These are phyloP conservation scores for Crossoptilon crossoptilon DNA, from an alignment of 2,797 vertebrate genomes.

Conservation along the genomic window DNA sequence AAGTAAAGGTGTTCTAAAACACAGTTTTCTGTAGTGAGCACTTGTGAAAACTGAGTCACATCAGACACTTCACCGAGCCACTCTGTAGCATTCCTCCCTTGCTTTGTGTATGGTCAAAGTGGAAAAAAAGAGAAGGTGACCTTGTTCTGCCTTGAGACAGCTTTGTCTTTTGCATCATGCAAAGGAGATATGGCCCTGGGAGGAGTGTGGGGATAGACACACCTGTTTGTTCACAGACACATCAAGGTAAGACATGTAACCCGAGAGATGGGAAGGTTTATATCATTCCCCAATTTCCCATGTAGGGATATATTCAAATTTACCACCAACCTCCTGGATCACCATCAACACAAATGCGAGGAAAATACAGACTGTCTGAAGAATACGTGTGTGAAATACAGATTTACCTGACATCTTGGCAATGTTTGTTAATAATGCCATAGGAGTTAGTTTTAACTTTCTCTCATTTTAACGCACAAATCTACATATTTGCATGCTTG, in stretches of 20 bases:
- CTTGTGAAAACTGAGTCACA: background rate
- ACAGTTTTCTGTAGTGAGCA: background rate
- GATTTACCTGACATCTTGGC: conserved; percentile 5
- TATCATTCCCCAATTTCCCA: background rate
- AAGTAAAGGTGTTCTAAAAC: background rate
- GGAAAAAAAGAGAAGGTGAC: background rate
- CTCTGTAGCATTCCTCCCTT: no score
- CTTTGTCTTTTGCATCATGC: background rate
- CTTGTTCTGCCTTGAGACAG: background rate
- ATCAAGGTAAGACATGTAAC: no score
- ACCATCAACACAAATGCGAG: background rate
- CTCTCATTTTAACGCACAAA: background rate
- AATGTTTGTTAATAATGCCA: background rate
- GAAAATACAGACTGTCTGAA: background rate
- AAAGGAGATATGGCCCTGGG: background rate
- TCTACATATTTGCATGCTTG: background rate
- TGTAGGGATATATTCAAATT: background rate
- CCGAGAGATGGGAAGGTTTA: background rate
- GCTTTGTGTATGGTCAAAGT: background rate
- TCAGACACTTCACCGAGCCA: background rate
- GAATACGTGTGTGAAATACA: background rate
- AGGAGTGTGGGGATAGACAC: background rate
- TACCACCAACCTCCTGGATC: background rate
- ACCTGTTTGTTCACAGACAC: no score
- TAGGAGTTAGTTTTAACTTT: background rate